Conservation (phyloP, 2,797 vertebrate genomes). For the Lepus townsendii region DNA sequence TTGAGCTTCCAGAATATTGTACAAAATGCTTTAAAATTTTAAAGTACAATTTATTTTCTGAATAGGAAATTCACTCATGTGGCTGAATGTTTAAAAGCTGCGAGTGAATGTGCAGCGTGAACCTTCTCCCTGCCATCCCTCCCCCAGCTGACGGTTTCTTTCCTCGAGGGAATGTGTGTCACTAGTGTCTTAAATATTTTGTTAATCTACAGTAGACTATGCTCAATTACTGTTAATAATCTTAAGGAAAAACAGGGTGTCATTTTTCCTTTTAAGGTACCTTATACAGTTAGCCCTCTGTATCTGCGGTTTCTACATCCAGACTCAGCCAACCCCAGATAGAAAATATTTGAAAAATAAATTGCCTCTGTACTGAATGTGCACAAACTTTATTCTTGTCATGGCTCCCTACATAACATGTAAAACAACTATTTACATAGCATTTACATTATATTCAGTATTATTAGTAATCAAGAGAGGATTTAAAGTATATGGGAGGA, state of each 20-base stretch:
- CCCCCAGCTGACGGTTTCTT: neutral
- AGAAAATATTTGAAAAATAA: neutral
- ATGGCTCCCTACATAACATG: neutral
- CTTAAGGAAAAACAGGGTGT: neutral
- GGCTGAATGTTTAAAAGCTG: constrained; percentile 28
- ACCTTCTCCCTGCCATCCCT: neutral
- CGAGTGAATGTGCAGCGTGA: neutral
- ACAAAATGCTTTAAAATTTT: constrained; percentile 47
- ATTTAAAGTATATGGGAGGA: neutral
- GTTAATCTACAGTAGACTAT: neutral
- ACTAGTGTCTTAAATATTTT: constrained; percentile 3
- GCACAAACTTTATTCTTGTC: neutral
- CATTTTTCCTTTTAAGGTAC: constrained; percentile 25
- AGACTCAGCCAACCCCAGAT: neutral
- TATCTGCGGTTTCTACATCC: neutral
- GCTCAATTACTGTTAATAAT: neutral
- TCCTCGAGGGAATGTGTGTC: neutral
- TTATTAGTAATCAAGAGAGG: neutral
- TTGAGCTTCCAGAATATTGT: constrained; percentile 64
- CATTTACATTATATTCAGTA: neutral
- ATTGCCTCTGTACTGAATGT: no score
- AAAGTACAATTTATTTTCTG: constrained; percentile 60
- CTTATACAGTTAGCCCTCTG: neutral
- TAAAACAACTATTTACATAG: neutral
- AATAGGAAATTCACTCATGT: constrained; percentile 29